Evolutionary conservation across 2,113 vertebrate genomes (phyloP).

Genomic region (Phaethon lepturus): DNA sequence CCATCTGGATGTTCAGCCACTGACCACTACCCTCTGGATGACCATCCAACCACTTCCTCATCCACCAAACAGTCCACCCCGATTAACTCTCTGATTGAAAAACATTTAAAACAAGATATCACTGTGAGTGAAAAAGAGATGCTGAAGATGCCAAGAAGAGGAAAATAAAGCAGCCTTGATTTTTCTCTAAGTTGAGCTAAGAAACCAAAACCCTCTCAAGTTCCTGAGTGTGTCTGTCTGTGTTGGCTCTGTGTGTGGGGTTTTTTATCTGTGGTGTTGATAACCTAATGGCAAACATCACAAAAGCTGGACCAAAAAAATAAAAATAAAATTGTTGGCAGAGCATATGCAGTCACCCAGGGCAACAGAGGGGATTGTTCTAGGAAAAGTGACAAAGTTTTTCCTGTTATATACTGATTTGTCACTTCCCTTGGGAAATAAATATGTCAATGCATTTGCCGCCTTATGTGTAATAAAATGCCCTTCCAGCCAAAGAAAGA

Average conservation of each 20-base stretch:
- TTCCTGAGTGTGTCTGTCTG: background rate
- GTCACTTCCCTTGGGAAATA: slow-evolving; percentile 62
- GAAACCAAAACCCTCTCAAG: background rate
- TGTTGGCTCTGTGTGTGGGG: background rate
- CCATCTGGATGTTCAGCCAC: too few relatives aligned
- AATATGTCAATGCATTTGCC: slow-evolving; percentile 27
- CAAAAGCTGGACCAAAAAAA: background rate
- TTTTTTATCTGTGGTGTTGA: background rate
- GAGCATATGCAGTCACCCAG: slow-evolving; percentile 13
- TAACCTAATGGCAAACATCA: slow-evolving; percentile 26
- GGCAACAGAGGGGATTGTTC: slow-evolving; percentile 40
- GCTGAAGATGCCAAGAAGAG: background rate
- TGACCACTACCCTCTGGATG: too few relatives aligned
- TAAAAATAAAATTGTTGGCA: background rate
- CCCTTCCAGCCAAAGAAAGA: slow-evolving; percentile 28
- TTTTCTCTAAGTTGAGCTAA: background rate
- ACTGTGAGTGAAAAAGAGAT: background rate
- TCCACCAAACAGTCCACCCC: too few relatives aligned
- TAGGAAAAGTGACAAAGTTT: slow-evolving; percentile 54
- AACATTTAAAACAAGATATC: background rate
- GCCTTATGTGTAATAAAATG: slow-evolving; percentile 51
- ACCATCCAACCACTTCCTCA: too few relatives aligned
- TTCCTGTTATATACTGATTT: slow-evolving; percentile 43
- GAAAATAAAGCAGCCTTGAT: background rate
- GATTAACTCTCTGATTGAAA: background rate